phyloP scores from a whole-genome alignment of 2,113 vertebrate species.

The Leptobrachium leishanense region DNA sequence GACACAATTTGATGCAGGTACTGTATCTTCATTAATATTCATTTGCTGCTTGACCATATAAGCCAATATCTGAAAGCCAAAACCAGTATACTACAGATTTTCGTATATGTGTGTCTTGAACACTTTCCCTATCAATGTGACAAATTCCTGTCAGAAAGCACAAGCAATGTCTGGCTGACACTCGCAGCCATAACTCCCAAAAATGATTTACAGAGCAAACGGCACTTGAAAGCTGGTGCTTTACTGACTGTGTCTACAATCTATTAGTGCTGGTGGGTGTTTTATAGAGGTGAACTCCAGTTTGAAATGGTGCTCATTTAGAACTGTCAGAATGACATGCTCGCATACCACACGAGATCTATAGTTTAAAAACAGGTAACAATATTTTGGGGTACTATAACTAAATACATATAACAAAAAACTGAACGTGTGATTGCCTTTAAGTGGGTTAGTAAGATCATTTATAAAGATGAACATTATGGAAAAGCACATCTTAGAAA shows the following conservation, averaged over 20 bases:
- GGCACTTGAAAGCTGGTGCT: slow-evolving; percentile 14
- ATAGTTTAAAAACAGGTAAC: slow-evolving; percentile 16
- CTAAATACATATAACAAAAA: too few relatives aligned
- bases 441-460: too few relatives aligned
- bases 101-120: not conserved
- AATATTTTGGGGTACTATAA: too few relatives aligned
- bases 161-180: slow-evolving; percentile 5
- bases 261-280: slow-evolving; percentile 41
- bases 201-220: slow-evolving; percentile 32
- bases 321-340: slow-evolving; percentile 40
- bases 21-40: too few relatives aligned
- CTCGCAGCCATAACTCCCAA: slow-evolving; percentile 22
- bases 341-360: slow-evolving; percentile 40
- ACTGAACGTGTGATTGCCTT: too few relatives aligned
- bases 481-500: too few relatives aligned
- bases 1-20: too few relatives aligned
- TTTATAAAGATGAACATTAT: too few relatives aligned
- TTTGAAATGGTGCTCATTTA: slow-evolving; percentile 53
- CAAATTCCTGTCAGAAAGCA: slow-evolving; percentile 8
- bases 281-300: slow-evolving; percentile 47
- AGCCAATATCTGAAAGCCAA: too few relatives aligned
- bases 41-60: too few relatives aligned
- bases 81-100: not conserved
- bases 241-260: slow-evolving; percentile 30
- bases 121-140: not conserved